Percentiles rank a stretch among this genome's conserved stretches.
Evolutionary conservation across 2,888 invertebrate genomes (phyloP).

Genomic region (Heliconius ethilla): DNA sequence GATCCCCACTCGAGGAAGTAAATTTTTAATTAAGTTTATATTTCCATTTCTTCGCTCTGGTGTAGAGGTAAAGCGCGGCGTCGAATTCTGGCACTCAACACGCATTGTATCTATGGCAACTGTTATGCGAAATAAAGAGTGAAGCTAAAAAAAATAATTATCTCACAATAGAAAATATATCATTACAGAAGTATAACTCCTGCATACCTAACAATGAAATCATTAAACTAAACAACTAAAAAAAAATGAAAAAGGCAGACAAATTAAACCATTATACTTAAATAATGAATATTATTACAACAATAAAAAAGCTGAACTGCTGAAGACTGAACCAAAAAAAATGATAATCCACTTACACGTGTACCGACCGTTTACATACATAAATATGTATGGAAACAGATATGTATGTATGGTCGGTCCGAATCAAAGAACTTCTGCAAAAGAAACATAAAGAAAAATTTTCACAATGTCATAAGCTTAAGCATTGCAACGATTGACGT

Average conservation of each 20-base stretch:
- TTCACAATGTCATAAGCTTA: slow-evolving; percentile 35
- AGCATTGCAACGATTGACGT: slow-evolving; percentile 12
- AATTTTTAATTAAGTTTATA: no score
- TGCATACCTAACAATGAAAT: neutral
- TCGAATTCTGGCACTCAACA: neutral
- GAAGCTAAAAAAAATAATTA: neutral
- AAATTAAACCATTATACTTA: neutral
- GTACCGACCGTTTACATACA: slow-evolving; percentile 25
- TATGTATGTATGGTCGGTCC: slow-evolving; percentile 18
- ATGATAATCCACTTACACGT: slow-evolving; percentile 31
- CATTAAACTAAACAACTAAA: neutral
- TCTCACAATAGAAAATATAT: neutral
- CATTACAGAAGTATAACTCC: neutral
- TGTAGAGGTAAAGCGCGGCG: no score
- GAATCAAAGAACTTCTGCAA: slow-evolving; percentile 30
- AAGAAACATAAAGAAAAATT: slow-evolving; percentile 35
- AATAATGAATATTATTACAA: neutral
- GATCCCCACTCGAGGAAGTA: no score
- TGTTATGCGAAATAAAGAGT: neutral
- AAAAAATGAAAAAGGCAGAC: neutral
- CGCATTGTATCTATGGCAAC: neutral
- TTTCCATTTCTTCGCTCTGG: no score
- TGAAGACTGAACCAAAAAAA: slow-evolving; percentile 15
- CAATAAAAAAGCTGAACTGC: slow-evolving; percentile 1
- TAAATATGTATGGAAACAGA: slow-evolving; percentile 16